These are phyloP conservation scores for Campoplex capitator DNA, from an alignment of 2,888 invertebrate species.

Conservation along the genomic window DNA sequence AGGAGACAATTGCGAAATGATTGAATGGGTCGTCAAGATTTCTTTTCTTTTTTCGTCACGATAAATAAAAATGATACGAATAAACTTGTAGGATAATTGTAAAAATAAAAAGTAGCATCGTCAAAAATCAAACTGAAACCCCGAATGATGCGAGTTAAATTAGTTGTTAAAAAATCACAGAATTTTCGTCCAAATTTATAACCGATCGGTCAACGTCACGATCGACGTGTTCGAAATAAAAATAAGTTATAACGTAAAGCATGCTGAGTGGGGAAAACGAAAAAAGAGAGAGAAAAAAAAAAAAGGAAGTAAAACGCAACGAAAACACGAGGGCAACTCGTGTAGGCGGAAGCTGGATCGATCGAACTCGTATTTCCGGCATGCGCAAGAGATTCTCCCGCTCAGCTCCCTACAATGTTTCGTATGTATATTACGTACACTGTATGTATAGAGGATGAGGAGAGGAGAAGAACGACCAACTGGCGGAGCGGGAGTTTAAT, in stretches of 20 bases:
- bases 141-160: background rate
- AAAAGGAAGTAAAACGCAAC: constrained; percentile 27
- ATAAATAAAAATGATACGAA: too few relatives aligned
- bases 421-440: background rate
- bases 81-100: too few relatives aligned
- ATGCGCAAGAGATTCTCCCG: constrained; percentile 70
- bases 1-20: background rate
- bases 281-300: background rate
- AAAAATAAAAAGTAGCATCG: background rate
- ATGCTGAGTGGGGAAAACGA: background rate
- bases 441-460: constrained; percentile 11
- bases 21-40: background rate
- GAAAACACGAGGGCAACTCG: constrained; percentile 24
- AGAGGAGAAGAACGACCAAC: constrained; percentile 48
- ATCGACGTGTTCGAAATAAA: background rate
- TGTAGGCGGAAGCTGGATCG: constrained; percentile 74
- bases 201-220: background rate
- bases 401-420: constrained; percentile 2
- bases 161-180: background rate
- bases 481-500: constrained; percentile 46
- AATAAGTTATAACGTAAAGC: background rate
- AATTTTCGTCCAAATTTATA: background rate
- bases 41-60: background rate
- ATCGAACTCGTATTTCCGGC: constrained; percentile 75
- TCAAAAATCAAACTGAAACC: background rate